These are phyloP conservation scores for Hofmannophila pseudospretella DNA, from an alignment of 2,888 invertebrate species.

Conservation along the genomic window DNA sequence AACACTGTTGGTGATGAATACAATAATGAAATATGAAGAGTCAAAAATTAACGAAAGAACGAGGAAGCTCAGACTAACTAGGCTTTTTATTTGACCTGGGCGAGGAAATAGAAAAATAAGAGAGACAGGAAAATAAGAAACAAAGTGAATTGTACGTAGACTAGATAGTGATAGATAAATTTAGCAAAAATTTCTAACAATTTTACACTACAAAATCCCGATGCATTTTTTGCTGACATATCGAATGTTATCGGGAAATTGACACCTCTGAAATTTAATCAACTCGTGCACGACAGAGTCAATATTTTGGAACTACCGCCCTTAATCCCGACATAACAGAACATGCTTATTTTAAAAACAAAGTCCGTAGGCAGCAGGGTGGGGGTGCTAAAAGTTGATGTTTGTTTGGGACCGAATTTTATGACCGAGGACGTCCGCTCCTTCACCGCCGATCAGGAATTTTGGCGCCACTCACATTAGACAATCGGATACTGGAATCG, in stretches of 20 bases:
- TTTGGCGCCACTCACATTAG: slow-evolving; percentile 71
- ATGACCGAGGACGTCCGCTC: slow-evolving; percentile 60
- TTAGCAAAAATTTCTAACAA: too few species aligned
- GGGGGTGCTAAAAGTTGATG: slow-evolving; percentile 61
- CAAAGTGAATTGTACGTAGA: too few species aligned
- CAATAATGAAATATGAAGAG: too few species aligned
- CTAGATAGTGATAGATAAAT: too few species aligned
- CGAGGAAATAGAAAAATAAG: too few species aligned
- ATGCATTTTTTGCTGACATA: neutral
- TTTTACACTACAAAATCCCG: too few species aligned
- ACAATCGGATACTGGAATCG: slow-evolving; percentile 64
- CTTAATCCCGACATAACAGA: slow-evolving; percentile 56
- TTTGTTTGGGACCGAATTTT: slow-evolving; percentile 67
- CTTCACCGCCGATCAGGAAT: slow-evolving; percentile 48
- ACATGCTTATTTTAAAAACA: slow-evolving; percentile 67
- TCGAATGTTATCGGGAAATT: neutral
- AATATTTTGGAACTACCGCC: slow-evolving; percentile 55
- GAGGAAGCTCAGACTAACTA: too few species aligned
- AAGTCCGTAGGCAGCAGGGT: slow-evolving; percentile 26
- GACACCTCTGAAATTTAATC: slow-evolving; percentile 2
- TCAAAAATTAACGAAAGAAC: too few species aligned
- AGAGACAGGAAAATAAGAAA: too few species aligned
- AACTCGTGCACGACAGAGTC: slow-evolving; percentile 21
- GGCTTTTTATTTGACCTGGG: too few species aligned
- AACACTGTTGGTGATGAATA: too few species aligned